Conservation (phyloP, 2,113 vertebrate genomes). For the Peromyscus polionotus region DNA sequence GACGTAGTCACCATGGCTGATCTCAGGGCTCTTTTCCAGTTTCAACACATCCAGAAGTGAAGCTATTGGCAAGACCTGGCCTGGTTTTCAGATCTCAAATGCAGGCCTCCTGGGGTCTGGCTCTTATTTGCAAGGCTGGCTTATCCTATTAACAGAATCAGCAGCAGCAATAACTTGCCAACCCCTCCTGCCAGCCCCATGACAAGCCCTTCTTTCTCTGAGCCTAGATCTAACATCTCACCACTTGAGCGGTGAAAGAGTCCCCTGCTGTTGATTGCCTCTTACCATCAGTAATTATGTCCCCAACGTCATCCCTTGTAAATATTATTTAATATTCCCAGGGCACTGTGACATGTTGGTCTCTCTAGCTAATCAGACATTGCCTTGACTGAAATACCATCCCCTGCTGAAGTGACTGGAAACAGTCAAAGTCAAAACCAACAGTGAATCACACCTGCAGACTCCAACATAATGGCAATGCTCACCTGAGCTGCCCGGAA, state of each 20-base stretch:
- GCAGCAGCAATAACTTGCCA: constrained; percentile 63
- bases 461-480: neutral
- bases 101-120: constrained; percentile 69
- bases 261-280: constrained; percentile 60
- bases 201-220: constrained; percentile 27
- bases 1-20: neutral
- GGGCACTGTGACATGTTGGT: constrained; percentile 51
- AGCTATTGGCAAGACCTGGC: constrained; percentile 70
- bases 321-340: constrained; percentile 77
- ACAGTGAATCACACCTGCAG: neutral
- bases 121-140: constrained; percentile 72
- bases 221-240: constrained; percentile 25
- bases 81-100: constrained; percentile 74
- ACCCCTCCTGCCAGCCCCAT: constrained; percentile 17
- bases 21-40: constrained; percentile 50
- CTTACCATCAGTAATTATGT: constrained; percentile 60
- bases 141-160: constrained; percentile 80
- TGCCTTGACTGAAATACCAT: constrained; percentile 21
- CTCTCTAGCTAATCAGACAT: constrained; percentile 66
- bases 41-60: constrained; percentile 50
- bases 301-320: constrained; percentile 56
- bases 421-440: neutral
- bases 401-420: constrained; percentile 31
- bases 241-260: constrained; percentile 50
- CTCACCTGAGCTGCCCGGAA: constrained; percentile 22